Conservation (phyloP, 2,797 vertebrate species). For the Okamejei kenojei region DNA sequence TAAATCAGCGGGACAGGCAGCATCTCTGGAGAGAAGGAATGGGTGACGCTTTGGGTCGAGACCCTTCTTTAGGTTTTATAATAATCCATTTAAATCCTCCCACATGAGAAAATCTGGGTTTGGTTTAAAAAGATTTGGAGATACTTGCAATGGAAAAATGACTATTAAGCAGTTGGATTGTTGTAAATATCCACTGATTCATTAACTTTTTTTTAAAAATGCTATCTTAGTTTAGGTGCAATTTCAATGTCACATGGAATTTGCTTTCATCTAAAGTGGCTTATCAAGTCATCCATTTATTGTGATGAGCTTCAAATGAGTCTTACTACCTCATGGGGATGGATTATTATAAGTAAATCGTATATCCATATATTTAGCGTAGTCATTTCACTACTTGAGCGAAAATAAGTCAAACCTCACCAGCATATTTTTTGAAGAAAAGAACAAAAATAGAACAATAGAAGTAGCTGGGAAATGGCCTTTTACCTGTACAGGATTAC, state of each 20-base stretch:
- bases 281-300: not conserved
- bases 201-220: not conserved
- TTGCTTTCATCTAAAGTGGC: not conserved
- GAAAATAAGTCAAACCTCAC: not conserved
- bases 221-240: not conserved
- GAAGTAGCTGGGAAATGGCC: not conserved
- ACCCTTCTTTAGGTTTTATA: not conserved
- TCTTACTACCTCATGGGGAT: not conserved
- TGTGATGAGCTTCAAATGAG: not conserved
- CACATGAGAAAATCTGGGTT: not conserved
- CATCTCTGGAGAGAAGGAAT: too few relatives aligned
- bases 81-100: not conserved
- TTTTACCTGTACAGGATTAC: conserved; percentile 93
- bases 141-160: not conserved
- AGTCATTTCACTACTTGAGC: not conserved
- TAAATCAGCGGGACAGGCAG: too few relatives aligned
- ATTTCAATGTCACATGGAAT: not conserved
- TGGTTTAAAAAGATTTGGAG: not conserved
- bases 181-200: not conserved
- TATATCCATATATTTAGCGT: not conserved
- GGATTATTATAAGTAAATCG: not conserved
- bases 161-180: not conserved
- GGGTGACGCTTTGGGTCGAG: too few relatives aligned
- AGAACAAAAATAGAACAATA: not conserved
- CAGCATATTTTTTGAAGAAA: not conserved